Evolutionary conservation across 1,140 invertebrate genomes (phyloP).

Genomic region (Drosophila azteca): DNA sequence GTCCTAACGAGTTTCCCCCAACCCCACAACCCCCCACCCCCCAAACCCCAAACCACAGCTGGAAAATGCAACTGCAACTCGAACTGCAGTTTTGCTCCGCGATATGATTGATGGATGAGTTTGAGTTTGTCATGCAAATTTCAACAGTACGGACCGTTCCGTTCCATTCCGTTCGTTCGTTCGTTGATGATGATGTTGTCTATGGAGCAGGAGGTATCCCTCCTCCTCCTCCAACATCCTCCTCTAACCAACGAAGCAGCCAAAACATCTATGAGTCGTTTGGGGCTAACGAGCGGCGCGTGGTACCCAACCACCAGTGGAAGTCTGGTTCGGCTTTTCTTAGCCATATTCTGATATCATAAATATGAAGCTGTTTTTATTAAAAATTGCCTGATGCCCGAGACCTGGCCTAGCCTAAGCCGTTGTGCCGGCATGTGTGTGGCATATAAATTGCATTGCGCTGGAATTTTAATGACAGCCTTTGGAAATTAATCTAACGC

Average conservation of each 20-base stretch:
- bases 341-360: slow-evolving; percentile 69
- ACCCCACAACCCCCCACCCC: slow-evolving; percentile 12
- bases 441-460: slow-evolving; percentile 79
- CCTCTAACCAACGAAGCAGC: slow-evolving; percentile 5
- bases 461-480: slow-evolving; percentile 81
- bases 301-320: slow-evolving; percentile 40
- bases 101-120: slow-evolving; percentile 80
- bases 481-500: slow-evolving; percentile 82
- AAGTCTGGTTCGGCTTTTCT: slow-evolving; percentile 26
- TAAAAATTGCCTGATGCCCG: slow-evolving; percentile 70
- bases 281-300: slow-evolving; percentile 71
- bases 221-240: no score
- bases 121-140: slow-evolving; percentile 82
- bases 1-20: slow-evolving; percentile 66
- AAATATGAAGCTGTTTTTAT: slow-evolving; percentile 82
- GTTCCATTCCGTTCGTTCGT: background rate
- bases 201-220: slow-evolving; percentile 16
- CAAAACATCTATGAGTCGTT: slow-evolving; percentile 1
- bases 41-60: slow-evolving; percentile 13
- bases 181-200: slow-evolving; percentile 53
- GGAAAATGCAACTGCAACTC: slow-evolving; percentile 24
- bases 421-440: slow-evolving; percentile 66
- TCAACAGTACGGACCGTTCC: slow-evolving; percentile 51
- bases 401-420: slow-evolving; percentile 51
- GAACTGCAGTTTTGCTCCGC: slow-evolving; percentile 55